Evolutionary conservation across 2,113 vertebrate species (phyloP).

Genomic region (Hippoglossus stenolepis): DNA sequence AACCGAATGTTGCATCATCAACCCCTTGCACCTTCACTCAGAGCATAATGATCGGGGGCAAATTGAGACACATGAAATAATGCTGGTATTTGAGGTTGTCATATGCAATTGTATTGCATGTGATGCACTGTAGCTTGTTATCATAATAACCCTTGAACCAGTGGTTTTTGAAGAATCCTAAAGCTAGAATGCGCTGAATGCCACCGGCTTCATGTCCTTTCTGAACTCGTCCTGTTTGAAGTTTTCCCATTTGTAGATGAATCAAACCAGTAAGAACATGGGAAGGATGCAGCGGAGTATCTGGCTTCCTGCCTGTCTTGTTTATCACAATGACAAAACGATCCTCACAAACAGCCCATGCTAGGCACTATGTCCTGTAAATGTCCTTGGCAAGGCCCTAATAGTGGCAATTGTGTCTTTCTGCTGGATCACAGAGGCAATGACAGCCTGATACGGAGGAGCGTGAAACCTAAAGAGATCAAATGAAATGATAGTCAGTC

Average conservation of each 20-base stretch:
- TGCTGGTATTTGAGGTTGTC: slow-evolving; percentile 30
- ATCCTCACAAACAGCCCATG: slow-evolving; percentile 57
- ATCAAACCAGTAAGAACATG: slow-evolving; percentile 50
- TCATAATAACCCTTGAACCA: slow-evolving; percentile 24
- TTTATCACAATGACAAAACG: slow-evolving; percentile 61
- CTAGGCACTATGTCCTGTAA: slow-evolving; percentile 57
- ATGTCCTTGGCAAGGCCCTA: slow-evolving; percentile 65
- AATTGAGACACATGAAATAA: slow-evolving; percentile 39
- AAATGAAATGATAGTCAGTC: slow-evolving; percentile 75
- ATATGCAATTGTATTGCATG: slow-evolving; percentile 27
- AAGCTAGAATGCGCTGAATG: slow-evolving; percentile 41
- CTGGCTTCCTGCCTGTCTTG: slow-evolving; percentile 57
- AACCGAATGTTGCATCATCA: slow-evolving; percentile 36
- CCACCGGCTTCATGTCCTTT: slow-evolving; percentile 42
- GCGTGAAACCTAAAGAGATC: slow-evolving; percentile 74
- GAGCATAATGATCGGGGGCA: slow-evolving; percentile 10
- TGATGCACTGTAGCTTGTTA: slow-evolving; percentile 41
- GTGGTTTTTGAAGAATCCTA: slow-evolving; percentile 28
- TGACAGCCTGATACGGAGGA: slow-evolving; percentile 63
- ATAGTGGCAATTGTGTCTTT: slow-evolving; percentile 69
- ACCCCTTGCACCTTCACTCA: slow-evolving; percentile 20
- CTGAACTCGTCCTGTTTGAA: slow-evolving; percentile 42
- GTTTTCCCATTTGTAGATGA: slow-evolving; percentile 53
- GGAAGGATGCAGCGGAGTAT: slow-evolving; percentile 23
- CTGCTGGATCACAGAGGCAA: slow-evolving; percentile 71